phyloP scores from a whole-genome alignment of 2,113 vertebrate species.

The Orycteropus afer region DNA sequence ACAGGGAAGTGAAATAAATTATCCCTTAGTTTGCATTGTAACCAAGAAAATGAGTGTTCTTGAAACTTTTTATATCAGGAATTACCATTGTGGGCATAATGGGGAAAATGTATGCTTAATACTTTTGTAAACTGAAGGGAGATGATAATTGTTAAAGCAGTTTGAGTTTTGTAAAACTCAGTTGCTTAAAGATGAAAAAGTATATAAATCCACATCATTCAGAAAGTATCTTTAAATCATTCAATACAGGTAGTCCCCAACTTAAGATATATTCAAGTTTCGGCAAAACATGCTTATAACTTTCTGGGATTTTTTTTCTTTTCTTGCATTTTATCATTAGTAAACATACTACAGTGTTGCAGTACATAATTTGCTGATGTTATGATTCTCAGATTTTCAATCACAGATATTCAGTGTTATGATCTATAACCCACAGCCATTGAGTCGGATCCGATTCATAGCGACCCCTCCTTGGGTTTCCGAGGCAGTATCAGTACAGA shows the following conservation, averaged over 20 bases:
- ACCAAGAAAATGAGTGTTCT: neutral
- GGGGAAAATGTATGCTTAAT: neutral
- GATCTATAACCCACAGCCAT: no score
- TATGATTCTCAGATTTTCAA: no score
- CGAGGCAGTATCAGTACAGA: no score
- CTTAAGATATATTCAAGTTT: no score
- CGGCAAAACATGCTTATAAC: no score
- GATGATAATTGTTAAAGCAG: neutral
- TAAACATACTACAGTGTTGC: no score
- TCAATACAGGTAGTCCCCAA: neutral
- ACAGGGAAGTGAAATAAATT: neutral
- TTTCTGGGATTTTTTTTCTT: no score
- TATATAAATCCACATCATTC: neutral
- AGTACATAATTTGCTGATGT: no score
- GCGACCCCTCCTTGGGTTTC: no score
- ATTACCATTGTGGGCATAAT: neutral
- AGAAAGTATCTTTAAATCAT: conserved; percentile 15
- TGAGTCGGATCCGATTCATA: no score
- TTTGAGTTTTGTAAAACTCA: conserved; percentile 13
- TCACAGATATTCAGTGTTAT: no score
- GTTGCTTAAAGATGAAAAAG: neutral
- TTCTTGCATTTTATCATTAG: no score
- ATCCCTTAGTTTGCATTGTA: neutral
- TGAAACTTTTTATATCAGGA: neutral
- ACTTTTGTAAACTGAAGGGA: neutral